These are phyloP conservation scores for Helicoverpa armigera DNA, from an alignment of 1,140 invertebrate species.

Conservation along the genomic window DNA sequence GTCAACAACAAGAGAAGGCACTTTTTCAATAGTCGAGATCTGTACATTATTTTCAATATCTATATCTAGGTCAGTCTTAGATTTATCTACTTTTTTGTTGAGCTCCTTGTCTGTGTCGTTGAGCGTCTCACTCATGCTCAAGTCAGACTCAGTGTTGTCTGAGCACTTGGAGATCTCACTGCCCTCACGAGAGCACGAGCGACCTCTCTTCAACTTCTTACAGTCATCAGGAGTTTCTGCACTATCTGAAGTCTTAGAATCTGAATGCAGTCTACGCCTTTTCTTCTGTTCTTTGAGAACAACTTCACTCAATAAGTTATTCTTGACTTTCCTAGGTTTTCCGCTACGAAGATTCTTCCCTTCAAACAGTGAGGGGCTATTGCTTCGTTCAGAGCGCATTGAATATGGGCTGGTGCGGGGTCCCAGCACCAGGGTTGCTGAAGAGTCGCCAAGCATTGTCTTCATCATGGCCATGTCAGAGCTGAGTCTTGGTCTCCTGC, in stretches of 20 bases:
- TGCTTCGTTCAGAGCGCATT: slow-evolving; percentile 86
- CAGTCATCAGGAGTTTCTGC: slow-evolving; percentile 80
- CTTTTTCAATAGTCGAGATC: slow-evolving; percentile 84
- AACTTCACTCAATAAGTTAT: slow-evolving; percentile 85
- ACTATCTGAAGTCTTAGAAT: slow-evolving; percentile 73
- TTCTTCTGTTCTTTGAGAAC: slow-evolving; percentile 85
- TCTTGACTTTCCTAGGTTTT: slow-evolving; percentile 87
- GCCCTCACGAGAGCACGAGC: slow-evolving; percentile 87
- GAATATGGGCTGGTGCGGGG: slow-evolving; percentile 86
- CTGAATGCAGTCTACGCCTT: slow-evolving; percentile 80
- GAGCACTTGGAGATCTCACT: slow-evolving; percentile 87
- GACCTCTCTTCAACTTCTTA: slow-evolving; percentile 86
- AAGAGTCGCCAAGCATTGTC: slow-evolving; percentile 77
- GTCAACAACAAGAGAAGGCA: slow-evolving; percentile 83
- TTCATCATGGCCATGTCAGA: slow-evolving; percentile 84
- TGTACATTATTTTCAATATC: slow-evolving; percentile 85
- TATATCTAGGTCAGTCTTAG: slow-evolving; percentile 84
- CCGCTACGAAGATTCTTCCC: slow-evolving; percentile 89
- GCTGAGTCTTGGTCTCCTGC: slow-evolving; percentile 77
- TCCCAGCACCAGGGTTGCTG: slow-evolving; percentile 74
- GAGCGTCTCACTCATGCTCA: slow-evolving; percentile 87
- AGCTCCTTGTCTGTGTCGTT: slow-evolving; percentile 83
- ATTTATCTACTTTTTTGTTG: slow-evolving; percentile 85
- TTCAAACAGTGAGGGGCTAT: slow-evolving; percentile 81
- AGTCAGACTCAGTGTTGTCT: slow-evolving; percentile 88